Evolutionary conservation across 2,888 invertebrate genomes (phyloP), one percentile per base, ranked within the genome.

Genomic region (Philereme vetulata): DNA sequence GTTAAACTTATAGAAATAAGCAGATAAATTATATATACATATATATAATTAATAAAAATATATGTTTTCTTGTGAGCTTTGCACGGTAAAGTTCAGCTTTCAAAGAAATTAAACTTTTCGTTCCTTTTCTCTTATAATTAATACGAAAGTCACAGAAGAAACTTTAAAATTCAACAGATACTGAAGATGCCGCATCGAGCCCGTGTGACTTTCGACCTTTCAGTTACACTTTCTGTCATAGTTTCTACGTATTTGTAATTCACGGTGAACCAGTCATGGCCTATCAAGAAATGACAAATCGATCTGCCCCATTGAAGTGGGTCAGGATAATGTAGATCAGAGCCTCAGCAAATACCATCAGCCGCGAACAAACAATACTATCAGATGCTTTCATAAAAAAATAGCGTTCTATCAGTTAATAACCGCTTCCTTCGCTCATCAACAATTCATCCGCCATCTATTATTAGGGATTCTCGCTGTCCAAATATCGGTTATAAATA

Each of bases 401-500:
- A 64, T 46, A 57, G 50, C 54, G 64, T 66, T 52, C 64, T 11
- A 56, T 50, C 61, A 56, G 42, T 51, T 63, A 59, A 67, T 58
- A 60, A 60, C 49, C 61, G 64, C 56, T 62, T 49, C 62, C 53
- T 64, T 61, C 54, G 48, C 65, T 59, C 62, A 67, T 59, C 64
- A 73, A 75, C 65, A 70, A 68, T 67, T 72, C 66, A 67, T 64
- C 71, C 68, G 60, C 72, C 74, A 75, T 80, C 74, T 78, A 78
- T 77, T 76, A 77, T 75, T 73, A 79, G 71, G 59, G 64, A 68
- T 59, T 64, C 68, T 60, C 60, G 68, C 71, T 75, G 64, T 73
- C 74, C 71, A 77, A 81, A 83, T 78, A 79, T 75, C 71, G 67
- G 65, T 76, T 71, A 78, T 85, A 80, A 85, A 84, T 84, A 77